Evolutionary conservation across 2,888 invertebrate species (phyloP), one percentile per base, ranked within the genome.

Genomic region (Lithosia quadra): DNA sequence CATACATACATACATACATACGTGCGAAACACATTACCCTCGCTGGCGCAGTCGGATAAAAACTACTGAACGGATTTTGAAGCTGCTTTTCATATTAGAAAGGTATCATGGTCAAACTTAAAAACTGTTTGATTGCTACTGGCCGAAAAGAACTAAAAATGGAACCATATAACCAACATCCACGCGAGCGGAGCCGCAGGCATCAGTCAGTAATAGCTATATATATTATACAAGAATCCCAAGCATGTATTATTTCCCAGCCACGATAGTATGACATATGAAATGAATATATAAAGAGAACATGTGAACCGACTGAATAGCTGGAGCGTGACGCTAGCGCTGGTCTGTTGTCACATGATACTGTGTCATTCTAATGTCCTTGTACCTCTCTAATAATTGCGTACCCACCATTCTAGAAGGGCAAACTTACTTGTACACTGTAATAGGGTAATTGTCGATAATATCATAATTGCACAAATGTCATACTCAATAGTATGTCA

Each of bases 241-340:
- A 74, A 53, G 72, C 67, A 83, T 79, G 82, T 71, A 65, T 64
- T 71, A 75, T 71, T 78, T 74, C 71, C 69, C 75, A 78, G 59
- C 28, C 8, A 59, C 34, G 21, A 63, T 64, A 36, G 24, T 62
- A 63, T 49, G 55, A 56, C 63, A 68, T 68, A 24, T 68, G 56
- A 65, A 55, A 65, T 69, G 76, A 36, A 74, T 68, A 69, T 68
- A 63, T 63, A 65, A 63, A 69, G 71, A 68, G 59, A 49, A 61
- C 71, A 82, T 83, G 85, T 84, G 86, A 88, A 82, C 82, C 82
- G 81, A 74, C 74, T 76, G 72, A 84, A 86, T 83, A 79, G 76
- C 79, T 84, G 80, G 79, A 85, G 83, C 90, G 84, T 90, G 87
- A 89, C 90, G 84, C 69, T 77, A 71, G 65, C 90, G 84, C 69